Evolutionary conservation across 2,888 invertebrate species (phyloP).

Genomic region (Aphidius colemani): DNA sequence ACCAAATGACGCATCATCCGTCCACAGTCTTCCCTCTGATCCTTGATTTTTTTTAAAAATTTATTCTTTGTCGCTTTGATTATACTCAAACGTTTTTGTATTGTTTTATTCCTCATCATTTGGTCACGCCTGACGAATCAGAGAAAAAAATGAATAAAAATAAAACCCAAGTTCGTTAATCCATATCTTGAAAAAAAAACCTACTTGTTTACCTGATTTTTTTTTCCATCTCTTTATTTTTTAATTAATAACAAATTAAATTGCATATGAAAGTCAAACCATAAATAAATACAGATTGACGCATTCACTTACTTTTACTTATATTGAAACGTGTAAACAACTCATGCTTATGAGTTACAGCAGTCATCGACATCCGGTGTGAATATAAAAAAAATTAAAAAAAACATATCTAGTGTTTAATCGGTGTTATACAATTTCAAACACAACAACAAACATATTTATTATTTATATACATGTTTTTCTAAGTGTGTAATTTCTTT

Average conservation of each 20-base stretch:
- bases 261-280: too few species aligned
- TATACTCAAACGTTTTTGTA: neutral
- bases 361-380: slow-evolving; percentile 35
- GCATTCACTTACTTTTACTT: too few species aligned
- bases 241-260: slow-evolving; percentile 1
- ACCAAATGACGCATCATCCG: slow-evolving; percentile 15
- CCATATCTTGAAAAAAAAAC: too few species aligned
- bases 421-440: slow-evolving; percentile 23
- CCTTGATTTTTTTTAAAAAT: neutral
- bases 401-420: slow-evolving; percentile 25
- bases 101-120: slow-evolving; percentile 12
- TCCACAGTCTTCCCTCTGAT: too few species aligned
- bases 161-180: slow-evolving; percentile 3
- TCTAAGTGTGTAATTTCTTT: neutral
- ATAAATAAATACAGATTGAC: too few species aligned
- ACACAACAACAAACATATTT: too few species aligned
- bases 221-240: too few species aligned
- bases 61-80: slow-evolving; percentile 4
- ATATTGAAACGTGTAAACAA: neutral
- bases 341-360: slow-evolving; percentile 27
- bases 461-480: neutral
- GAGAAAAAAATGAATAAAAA: neutral
- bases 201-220: too few species aligned
- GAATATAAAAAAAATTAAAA: slow-evolving; percentile 16
- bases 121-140: slow-evolving; percentile 20